These are phyloP conservation scores for Arizona elegans DNA, from an alignment of 2,113 vertebrate genomes.

Conservation along the genomic window DNA sequence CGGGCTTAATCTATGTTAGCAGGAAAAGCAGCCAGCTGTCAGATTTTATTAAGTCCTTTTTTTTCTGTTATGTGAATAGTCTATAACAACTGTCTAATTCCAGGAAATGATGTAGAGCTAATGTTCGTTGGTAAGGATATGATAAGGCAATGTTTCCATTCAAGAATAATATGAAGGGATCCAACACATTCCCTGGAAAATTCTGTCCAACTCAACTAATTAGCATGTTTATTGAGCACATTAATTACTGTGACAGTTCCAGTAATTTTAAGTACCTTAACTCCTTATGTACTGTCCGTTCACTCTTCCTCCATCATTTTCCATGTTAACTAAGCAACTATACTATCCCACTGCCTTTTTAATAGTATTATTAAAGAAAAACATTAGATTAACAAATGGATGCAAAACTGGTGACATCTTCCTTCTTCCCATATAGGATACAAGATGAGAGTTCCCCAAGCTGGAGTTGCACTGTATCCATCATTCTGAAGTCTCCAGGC, in stretches of 20 bases:
- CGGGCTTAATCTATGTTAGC: constrained; percentile 74
- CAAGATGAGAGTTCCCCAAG: not conserved
- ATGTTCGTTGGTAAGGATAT: constrained; percentile 68
- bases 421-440: not conserved
- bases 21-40: constrained; percentile 76
- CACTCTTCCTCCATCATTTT: not conserved
- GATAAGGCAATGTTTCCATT: constrained; percentile 73
- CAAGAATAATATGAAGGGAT: constrained; percentile 69
- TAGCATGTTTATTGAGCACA: constrained; percentile 76
- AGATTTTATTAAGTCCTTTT: constrained; percentile 78
- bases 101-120: constrained; percentile 71
- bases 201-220: constrained; percentile 76
- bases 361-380: not conserved
- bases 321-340: not conserved
- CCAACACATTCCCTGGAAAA: constrained; percentile 57
- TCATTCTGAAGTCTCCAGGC: not conserved
- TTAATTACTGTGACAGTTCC: constrained; percentile 73
- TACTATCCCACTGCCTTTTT: not conserved
- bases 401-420: not conserved
- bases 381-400: not conserved
- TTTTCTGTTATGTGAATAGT: constrained; percentile 70
- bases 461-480: not conserved
- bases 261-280: constrained; percentile 63
- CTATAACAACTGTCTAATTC: constrained; percentile 73
- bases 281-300: constrained; percentile 49